Percentiles rank a stretch among this genome's conserved stretches.
These are phyloP conservation scores for Ciconia maguari DNA, from an alignment of 2,113 vertebrate species.

Conservation along the genomic window DNA sequence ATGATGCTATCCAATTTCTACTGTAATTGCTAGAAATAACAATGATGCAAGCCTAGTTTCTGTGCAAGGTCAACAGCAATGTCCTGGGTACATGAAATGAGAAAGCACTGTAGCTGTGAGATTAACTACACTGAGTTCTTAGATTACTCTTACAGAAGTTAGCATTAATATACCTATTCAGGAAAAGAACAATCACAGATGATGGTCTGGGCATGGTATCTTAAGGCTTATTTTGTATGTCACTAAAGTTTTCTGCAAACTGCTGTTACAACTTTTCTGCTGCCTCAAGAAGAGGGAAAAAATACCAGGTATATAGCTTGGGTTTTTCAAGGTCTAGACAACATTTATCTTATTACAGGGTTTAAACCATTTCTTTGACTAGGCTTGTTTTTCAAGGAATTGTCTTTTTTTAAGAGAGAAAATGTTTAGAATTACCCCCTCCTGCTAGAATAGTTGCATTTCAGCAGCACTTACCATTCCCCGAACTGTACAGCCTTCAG, in stretches of 20 bases:
- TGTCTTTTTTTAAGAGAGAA: not conserved
- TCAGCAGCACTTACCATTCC: slow-evolving; percentile 81
- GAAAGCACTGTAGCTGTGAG: not conserved
- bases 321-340: not conserved
- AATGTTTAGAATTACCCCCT: not conserved
- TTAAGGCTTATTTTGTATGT: not conserved
- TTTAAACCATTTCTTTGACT: not conserved
- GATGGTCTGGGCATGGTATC: not conserved
- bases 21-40: not conserved
- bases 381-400: not conserved
- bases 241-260: not conserved
- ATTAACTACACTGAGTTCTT: not conserved
- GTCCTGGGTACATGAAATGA: not conserved
- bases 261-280: not conserved
- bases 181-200: not conserved
- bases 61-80: not conserved
- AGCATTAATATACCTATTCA: not conserved
- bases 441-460: fast-evolving
- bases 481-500: slow-evolving; percentile 97
- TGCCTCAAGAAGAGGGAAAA: not conserved
- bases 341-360: not conserved
- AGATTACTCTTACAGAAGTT: not conserved
- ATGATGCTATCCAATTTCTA: not conserved
- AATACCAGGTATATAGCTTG: not conserved
- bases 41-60: not conserved